Conservation (phyloP, 2,888 invertebrate species). For the Drepanosiphum platanoidis region DNA sequence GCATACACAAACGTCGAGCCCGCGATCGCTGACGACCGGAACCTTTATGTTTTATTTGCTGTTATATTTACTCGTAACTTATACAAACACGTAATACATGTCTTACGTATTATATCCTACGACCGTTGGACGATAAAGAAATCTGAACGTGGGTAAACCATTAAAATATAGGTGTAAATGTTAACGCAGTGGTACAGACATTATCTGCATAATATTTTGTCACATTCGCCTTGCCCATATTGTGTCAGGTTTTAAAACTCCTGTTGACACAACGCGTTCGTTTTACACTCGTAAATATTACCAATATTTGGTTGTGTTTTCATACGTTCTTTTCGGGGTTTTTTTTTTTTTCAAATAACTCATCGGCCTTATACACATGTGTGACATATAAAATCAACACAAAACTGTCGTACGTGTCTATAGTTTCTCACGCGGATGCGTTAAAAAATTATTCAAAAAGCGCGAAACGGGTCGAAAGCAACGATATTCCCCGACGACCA, state of each 20-base stretch:
- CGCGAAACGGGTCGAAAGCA: neutral
- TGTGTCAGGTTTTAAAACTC: conserved; percentile 10
- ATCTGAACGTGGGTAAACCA: conserved; percentile 47
- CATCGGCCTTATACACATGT: neutral
- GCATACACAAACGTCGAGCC: conserved; percentile 1
- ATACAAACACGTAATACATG: neutral
- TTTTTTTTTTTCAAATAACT: neutral
- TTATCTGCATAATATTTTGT: conserved; percentile 37
- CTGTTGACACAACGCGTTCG: neutral
- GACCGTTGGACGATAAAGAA: conserved; percentile 40
- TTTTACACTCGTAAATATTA: neutral
- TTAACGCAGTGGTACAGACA: conserved; percentile 27
- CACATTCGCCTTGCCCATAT: conserved; percentile 28
- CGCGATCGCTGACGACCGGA: neutral
- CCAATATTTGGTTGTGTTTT: conserved; percentile 8
- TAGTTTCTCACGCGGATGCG: neutral
- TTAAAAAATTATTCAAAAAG: neutral
- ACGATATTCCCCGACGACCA: neutral
- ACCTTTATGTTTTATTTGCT: neutral
- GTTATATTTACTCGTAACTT: neutral
- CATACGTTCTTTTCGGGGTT: neutral
- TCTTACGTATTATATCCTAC: neutral
- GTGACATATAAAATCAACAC: neutral
- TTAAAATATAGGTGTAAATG: conserved; percentile 51
- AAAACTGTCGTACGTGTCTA: neutral